Evolutionary conservation across 1,140 invertebrate species (phyloP).

Genomic region (Leptopilina clavipes): DNA sequence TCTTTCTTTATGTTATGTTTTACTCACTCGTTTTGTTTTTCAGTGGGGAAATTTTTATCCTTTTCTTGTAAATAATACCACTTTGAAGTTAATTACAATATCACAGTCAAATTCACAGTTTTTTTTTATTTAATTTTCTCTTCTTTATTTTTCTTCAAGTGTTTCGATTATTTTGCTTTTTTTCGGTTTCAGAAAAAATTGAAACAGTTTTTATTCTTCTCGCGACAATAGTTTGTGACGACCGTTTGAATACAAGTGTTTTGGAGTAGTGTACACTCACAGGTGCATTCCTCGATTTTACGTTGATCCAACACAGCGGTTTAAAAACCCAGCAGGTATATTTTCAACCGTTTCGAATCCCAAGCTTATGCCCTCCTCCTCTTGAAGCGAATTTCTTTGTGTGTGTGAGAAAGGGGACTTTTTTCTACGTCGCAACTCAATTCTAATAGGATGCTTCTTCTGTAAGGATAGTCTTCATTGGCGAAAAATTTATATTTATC

Average conservation of each 20-base stretch:
- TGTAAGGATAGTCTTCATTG: constrained; percentile 25
- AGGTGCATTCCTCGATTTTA: constrained; percentile 26
- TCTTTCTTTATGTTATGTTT: too few relatives aligned
- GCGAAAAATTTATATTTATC: not conserved
- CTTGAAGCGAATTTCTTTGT: constrained; percentile 2
- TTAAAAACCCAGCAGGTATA: constrained; percentile 10
- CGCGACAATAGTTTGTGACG: not conserved
- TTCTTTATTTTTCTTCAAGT: too few relatives aligned
- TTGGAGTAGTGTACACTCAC: not conserved
- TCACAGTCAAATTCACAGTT: too few relatives aligned
- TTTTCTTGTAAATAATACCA: too few relatives aligned
- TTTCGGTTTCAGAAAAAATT: not conserved
- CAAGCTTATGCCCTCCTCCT: too few relatives aligned
- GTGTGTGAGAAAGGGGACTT: not conserved
- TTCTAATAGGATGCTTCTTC: constrained; percentile 1
- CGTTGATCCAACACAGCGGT: constrained; percentile 26
- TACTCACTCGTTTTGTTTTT: not conserved
- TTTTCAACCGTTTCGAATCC: constrained; percentile 6
- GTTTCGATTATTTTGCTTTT: not conserved
- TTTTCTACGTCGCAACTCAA: not conserved
- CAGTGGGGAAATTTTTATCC: too few relatives aligned
- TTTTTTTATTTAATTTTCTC: too few relatives aligned
- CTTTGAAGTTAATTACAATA: too few relatives aligned
- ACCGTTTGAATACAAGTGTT: constrained; percentile 12
- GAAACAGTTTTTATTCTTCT: not conserved